Evolutionary conservation across 1,140 invertebrate species (phyloP).

Genomic region (Apolygus lucorum): DNA sequence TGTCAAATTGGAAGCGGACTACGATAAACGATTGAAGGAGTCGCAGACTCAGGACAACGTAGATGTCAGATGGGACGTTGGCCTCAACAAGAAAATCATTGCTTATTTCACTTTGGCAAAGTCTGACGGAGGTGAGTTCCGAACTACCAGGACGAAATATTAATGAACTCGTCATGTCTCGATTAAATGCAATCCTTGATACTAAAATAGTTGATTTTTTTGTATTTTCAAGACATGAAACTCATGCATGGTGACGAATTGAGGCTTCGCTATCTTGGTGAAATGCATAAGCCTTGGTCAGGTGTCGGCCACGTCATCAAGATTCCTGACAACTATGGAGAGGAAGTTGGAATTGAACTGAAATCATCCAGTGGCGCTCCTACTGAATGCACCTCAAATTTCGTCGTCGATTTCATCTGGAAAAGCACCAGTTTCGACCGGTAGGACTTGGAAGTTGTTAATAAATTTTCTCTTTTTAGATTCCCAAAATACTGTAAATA

Average conservation of each 20-base stretch:
- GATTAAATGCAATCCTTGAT: no score
- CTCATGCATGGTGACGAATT: constrained; percentile 99
- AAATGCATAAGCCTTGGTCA: constrained; percentile 87
- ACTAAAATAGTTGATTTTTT: no score
- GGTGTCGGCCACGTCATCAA: constrained; percentile 96
- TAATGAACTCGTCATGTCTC: constrained; percentile 14
- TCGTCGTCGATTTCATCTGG: constrained; percentile 99
- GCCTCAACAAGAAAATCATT: constrained; percentile 95
- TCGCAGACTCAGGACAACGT: constrained; percentile 98
- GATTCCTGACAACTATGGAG: constrained; percentile 97
- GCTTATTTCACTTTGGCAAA: constrained; percentile 97
- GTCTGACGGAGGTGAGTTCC: constrained; percentile 65
- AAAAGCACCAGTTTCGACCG: constrained; percentile 98
- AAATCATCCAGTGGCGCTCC: constrained; percentile 85
- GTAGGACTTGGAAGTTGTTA: no score
- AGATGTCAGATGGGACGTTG: constrained; percentile 96
- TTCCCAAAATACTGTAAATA: no score
- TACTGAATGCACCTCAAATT: constrained; percentile 86
- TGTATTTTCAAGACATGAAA: constrained; percentile 69
- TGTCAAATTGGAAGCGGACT: constrained; percentile 95
- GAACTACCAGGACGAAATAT: constrained; percentile 2
- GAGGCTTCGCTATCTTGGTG: constrained; percentile 84
- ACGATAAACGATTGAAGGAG: constrained; percentile 96
- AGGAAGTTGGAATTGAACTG: constrained; percentile 95
- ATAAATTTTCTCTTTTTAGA: no score